A percentile compares a stretch with the other conserved stretches of the same genome.
These are phyloP conservation scores for Rhinophrynus dorsalis DNA, from an alignment of 2,797 vertebrate genomes.

Conservation along the genomic window DNA sequence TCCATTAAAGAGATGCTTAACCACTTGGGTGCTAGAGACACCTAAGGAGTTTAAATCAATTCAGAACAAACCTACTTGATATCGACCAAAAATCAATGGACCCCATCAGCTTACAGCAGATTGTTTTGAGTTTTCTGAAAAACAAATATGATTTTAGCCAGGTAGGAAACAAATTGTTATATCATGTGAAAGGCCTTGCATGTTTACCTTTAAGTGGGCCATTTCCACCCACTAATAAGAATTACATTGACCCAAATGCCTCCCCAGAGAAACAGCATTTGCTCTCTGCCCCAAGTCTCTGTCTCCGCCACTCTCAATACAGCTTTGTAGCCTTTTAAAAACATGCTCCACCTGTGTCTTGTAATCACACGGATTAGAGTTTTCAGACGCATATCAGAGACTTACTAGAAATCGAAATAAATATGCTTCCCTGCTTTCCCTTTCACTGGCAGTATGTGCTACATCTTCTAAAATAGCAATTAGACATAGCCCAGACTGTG, in stretches of 20 bases:
- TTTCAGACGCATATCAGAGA: conserved; percentile 29
- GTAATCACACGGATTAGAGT: conserved; percentile 38
- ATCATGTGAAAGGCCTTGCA: background rate
- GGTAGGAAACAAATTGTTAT: background rate
- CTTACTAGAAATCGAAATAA: conserved; percentile 27
- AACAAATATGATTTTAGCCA: background rate
- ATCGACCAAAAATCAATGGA: too few species aligned
- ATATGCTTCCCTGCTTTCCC: conserved; percentile 11
- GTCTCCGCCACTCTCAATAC: conserved; percentile 26
- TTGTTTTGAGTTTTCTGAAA: too few species aligned
- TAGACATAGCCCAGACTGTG: conserved; percentile 9
- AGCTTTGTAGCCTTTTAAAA: conserved; percentile 6
- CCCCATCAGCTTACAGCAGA: too few species aligned
- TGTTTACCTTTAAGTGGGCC: background rate
- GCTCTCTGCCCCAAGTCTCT: background rate
- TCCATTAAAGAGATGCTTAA: too few species aligned
- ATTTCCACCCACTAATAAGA: conserved; percentile 9
- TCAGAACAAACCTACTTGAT: too few species aligned
- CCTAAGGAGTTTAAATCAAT: too few species aligned
- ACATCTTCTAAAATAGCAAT: conserved; percentile 30
- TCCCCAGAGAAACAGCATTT: conserved; percentile 3
- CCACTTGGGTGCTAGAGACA: too few species aligned
- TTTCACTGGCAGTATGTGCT: conserved; percentile 26
- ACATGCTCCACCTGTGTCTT: conserved; percentile 14
- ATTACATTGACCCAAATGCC: conserved; percentile 12